phyloP scores from a whole-genome alignment of 2,888 invertebrate genomes.

The Seira ritae region DNA sequence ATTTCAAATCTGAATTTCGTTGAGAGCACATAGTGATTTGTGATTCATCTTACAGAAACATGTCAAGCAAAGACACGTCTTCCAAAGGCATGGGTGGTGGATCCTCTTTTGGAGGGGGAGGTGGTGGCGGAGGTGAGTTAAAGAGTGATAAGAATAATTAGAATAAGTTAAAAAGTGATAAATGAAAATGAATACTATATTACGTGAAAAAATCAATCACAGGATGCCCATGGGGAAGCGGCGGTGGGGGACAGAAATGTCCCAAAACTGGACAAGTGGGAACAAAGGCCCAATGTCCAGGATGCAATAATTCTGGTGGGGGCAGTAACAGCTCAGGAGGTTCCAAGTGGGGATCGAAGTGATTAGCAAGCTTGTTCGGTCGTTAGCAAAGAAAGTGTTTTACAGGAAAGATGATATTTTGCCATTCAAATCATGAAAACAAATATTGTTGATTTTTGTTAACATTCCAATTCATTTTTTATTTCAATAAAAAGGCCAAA shows the following conservation, averaged over 20 bases:
- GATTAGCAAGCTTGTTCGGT: neutral
- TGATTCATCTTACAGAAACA: constrained; percentile 19
- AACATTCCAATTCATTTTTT: too few species aligned
- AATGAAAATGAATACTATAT: neutral
- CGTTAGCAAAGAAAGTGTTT: neutral
- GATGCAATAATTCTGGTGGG: constrained; percentile 58
- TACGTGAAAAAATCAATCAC: neutral
- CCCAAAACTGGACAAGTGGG: constrained; percentile 62
- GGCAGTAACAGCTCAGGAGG: constrained; percentile 31
- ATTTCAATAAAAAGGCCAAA: too few species aligned
- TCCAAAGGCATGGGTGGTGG: constrained; percentile 62
- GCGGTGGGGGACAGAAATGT: constrained; percentile 55
- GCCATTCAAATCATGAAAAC: too few species aligned
- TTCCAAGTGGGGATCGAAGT: constrained; percentile 53
- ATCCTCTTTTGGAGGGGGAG: constrained; percentile 52
- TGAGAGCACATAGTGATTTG: too few species aligned
- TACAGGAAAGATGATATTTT: too few species aligned
- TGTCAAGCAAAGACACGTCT: constrained; percentile 66
- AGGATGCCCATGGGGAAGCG: constrained; percentile 53
- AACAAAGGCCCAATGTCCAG: constrained; percentile 62
- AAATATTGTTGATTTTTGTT: too few species aligned
- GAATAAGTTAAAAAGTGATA: neutral
- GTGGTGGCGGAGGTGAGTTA: constrained; percentile 43
- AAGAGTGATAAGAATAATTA: too few species aligned
- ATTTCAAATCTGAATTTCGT: too few species aligned